Percentiles rank a stretch among this genome's conserved stretches.
These are phyloP conservation scores for Crotalus helleri DNA, from an alignment of 2,113 vertebrate genomes.

Conservation along the genomic window DNA sequence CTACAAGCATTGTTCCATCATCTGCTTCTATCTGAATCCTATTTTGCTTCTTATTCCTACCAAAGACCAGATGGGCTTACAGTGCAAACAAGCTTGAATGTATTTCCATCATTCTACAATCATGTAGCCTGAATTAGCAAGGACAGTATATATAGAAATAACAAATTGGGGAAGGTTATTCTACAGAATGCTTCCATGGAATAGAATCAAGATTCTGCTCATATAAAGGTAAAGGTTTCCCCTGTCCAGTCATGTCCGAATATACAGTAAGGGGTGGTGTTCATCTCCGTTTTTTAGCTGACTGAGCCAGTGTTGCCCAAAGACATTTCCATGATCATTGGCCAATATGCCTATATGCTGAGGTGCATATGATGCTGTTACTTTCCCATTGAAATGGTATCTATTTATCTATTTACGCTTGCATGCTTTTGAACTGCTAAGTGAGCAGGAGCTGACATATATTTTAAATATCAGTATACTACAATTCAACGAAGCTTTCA, in stretches of 20 bases:
- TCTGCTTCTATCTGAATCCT: not conserved
- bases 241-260: not conserved
- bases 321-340: not conserved
- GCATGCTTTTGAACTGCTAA: not conserved
- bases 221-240: not conserved
- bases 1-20: not conserved
- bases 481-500: not conserved
- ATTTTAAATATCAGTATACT: not conserved
- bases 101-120: not conserved
- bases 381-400: not conserved
- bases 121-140: not conserved
- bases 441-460: not conserved
- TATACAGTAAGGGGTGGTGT: not conserved
- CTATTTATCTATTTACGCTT: not conserved
- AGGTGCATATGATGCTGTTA: not conserved
- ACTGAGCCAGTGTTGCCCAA: not conserved
- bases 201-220: not conserved
- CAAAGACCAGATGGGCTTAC: not conserved
- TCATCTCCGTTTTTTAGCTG: not conserved
- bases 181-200: not conserved
- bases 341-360: not conserved
- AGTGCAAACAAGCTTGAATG: not conserved
- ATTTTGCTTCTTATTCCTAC: not conserved
- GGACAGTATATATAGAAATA: not conserved
- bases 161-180: not conserved